Conservation (phyloP, 1,140 invertebrate genomes). For the Drosophila rufa region DNA sequence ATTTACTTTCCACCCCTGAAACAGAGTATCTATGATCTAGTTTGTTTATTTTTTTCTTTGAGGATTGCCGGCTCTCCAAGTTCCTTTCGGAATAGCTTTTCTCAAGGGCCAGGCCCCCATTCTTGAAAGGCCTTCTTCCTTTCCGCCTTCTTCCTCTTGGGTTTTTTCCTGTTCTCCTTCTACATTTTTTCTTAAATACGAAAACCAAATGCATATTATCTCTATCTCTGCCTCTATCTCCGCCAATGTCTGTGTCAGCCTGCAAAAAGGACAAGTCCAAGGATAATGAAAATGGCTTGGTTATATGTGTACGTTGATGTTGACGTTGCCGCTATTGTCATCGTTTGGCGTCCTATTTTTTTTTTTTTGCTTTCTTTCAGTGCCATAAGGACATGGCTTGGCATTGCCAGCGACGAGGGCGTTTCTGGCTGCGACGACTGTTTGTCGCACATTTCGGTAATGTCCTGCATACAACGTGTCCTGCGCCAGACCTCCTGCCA, state of each 20-base stretch:
- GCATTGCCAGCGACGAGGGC: conserved; percentile 36
- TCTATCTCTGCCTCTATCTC: conserved; percentile 37
- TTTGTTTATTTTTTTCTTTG: background rate
- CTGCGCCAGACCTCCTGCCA: conserved; percentile 12
- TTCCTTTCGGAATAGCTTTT: conserved; percentile 11
- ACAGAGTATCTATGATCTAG: conserved; percentile 6
- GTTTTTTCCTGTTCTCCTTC: conserved; percentile 17
- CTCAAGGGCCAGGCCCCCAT: conserved; percentile 17
- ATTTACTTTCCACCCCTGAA: background rate
- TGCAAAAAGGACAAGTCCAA: conserved; percentile 66
- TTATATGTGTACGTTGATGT: conserved; percentile 47
- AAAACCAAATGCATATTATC: conserved; percentile 68
- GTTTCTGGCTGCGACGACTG: conserved; percentile 41
- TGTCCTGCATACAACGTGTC: conserved; percentile 36
- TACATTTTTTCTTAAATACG: conserved; percentile 62
- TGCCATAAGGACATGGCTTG: conserved; percentile 33
- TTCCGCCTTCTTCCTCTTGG: background rate
- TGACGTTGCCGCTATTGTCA: conserved; percentile 55
- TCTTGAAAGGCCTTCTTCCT: conserved; percentile 41
- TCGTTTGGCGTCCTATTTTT: conserved; percentile 28
- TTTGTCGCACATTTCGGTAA: conserved; percentile 60
- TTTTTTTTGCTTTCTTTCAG: conserved; percentile 20
- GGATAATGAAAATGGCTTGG: conserved; percentile 73
- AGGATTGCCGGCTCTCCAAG: background rate
- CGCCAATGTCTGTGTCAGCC: conserved; percentile 45